Conservation (phyloP, 2,888 invertebrate species). For the Trichacis sp. region DNA sequence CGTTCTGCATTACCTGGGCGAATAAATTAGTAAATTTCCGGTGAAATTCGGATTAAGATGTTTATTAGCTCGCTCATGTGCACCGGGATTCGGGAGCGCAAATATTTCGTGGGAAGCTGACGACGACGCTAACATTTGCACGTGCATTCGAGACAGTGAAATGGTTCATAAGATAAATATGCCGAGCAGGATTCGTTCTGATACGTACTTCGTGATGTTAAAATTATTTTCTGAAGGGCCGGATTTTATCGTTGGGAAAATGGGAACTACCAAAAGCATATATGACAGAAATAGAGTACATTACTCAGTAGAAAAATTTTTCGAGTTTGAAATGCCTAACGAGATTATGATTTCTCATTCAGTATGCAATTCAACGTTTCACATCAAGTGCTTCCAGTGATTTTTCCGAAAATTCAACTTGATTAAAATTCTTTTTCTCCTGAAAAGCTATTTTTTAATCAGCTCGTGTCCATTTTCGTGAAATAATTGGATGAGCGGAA, state of each 20-base stretch:
- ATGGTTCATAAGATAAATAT: slow-evolving; percentile 34
- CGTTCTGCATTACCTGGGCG: too few relatives aligned
- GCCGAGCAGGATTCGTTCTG: slow-evolving; percentile 19
- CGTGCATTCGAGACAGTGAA: slow-evolving; percentile 24
- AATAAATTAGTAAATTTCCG: too few relatives aligned
- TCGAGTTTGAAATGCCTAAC: background rate
- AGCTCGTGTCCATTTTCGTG: background rate
- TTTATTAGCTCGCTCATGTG: background rate
- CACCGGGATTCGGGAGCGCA: background rate
- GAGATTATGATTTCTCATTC: too few relatives aligned
- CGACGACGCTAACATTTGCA: slow-evolving; percentile 26
- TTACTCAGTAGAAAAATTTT: background rate
- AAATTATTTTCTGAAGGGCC: slow-evolving; percentile 15
- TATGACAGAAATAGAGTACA: background rate
- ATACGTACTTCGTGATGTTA: slow-evolving; percentile 24
- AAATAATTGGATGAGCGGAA: background rate
- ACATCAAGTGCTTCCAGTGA: too few relatives aligned
- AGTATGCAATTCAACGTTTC: too few relatives aligned
- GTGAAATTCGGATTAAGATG: background rate
- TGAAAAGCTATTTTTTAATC: too few relatives aligned
- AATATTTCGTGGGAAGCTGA: background rate
- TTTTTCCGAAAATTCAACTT: too few relatives aligned
- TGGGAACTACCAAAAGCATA: background rate
- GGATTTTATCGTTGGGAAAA: slow-evolving; percentile 6
- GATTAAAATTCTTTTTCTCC: too few relatives aligned